Conservation (phyloP, 1,140 invertebrate species). For the Cydia amplana region DNA sequence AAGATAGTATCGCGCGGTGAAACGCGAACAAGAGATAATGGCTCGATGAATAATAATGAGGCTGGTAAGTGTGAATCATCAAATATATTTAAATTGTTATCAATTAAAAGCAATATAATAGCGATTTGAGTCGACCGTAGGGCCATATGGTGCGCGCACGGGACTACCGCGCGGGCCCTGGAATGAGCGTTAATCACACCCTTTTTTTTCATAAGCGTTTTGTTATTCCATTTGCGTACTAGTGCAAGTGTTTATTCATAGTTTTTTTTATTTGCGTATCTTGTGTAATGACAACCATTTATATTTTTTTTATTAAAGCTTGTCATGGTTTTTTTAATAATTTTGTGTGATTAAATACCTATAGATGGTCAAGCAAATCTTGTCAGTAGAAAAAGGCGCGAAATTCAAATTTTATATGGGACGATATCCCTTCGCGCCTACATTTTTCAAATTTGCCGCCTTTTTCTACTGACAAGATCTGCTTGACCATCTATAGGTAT, state of each 20-base stretch:
- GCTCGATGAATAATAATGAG: constrained; percentile 78
- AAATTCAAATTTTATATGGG: too few relatives aligned
- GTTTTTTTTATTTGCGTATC: too few relatives aligned
- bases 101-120: constrained; percentile 80
- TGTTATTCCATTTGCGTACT: not conserved
- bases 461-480: too few relatives aligned
- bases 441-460: too few relatives aligned
- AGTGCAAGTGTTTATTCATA: not conserved
- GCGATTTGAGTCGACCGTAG: constrained; percentile 71
- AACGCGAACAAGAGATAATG: constrained; percentile 74
- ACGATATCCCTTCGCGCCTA: too few relatives aligned
- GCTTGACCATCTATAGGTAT: too few relatives aligned
- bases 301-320: too few relatives aligned
- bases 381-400: too few relatives aligned
- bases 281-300: too few relatives aligned
- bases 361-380: too few relatives aligned
- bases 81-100: constrained; percentile 80
- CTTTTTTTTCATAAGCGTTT: not conserved
- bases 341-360: too few relatives aligned
- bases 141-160: constrained; percentile 71
- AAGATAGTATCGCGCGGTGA: constrained; percentile 69
- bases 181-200: constrained; percentile 34
- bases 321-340: too few relatives aligned
- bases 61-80: constrained; percentile 78
- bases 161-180: constrained; percentile 48